These are phyloP conservation scores for Philereme transversata DNA, from an alignment of 2,888 invertebrate genomes.

Conservation along the genomic window DNA sequence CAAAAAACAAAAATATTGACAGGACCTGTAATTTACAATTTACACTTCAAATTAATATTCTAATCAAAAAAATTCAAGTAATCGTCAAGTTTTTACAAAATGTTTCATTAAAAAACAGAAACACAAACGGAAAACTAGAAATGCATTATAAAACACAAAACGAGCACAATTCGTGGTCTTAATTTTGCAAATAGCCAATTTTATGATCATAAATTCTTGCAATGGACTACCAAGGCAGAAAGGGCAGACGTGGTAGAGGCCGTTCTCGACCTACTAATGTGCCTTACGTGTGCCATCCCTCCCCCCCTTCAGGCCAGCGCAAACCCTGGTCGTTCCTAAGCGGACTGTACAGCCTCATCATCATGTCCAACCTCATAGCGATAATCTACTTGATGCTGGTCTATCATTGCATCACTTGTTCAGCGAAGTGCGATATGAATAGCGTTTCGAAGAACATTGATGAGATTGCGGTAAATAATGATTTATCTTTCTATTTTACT, in stretches of 20 bases:
- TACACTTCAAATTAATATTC: conserved; percentile 16
- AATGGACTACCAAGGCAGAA: conserved; percentile 59
- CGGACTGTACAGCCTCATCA: conserved; percentile 52
- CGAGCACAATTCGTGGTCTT: conserved; percentile 14
- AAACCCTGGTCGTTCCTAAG: conserved; percentile 47
- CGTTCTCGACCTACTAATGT: conserved; percentile 36
- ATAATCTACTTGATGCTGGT: conserved; percentile 64
- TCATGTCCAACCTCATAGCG: conserved; percentile 56
- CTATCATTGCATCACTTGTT: conserved; percentile 59
- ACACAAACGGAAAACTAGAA: conserved; percentile 16
- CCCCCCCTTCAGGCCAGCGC: conserved; percentile 23
- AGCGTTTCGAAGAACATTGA: conserved; percentile 59
- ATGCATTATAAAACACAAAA: conserved; percentile 21
- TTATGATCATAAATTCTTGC: conserved; percentile 16
- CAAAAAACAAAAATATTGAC: neutral
- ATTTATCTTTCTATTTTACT: conserved; percentile 1
- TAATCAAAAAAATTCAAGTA: conserved; percentile 21
- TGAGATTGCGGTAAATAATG: conserved; percentile 58
- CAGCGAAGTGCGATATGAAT: conserved; percentile 49
- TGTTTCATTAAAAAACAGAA: conserved; percentile 28
- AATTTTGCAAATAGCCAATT: neutral
- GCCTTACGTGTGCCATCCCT: conserved; percentile 15
- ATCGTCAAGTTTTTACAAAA: conserved; percentile 27
- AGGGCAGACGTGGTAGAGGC: conserved; percentile 45
- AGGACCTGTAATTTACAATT: neutral